Evolutionary conservation across 1,140 invertebrate species (phyloP).

Genomic region (Drosophila pachea): DNA sequence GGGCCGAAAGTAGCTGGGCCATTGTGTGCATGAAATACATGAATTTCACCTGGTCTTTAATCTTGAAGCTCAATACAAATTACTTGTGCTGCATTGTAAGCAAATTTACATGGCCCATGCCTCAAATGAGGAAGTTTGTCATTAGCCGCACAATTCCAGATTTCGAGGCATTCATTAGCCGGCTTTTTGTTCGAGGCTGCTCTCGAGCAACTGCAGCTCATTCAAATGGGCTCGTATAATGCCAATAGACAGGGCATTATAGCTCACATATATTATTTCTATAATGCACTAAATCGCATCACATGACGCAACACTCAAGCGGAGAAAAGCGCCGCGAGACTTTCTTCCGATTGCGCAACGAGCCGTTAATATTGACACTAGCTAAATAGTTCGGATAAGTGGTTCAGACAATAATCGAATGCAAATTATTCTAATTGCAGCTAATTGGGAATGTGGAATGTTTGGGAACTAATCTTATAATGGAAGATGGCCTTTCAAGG

Average conservation of each 20-base stretch:
- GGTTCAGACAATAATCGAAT: neutral
- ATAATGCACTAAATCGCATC: conserved; percentile 60
- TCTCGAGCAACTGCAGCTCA: conserved; percentile 35
- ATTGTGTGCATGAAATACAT: conserved; percentile 20
- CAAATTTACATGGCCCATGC: conserved; percentile 47
- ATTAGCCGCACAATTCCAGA: conserved; percentile 62
- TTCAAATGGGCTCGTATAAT: conserved; percentile 64
- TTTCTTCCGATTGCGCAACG: conserved; percentile 56
- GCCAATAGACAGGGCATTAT: conserved; percentile 42
- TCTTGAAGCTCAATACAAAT: conserved; percentile 34
- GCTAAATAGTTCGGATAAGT: too few species aligned
- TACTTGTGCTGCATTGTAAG: conserved; percentile 29
- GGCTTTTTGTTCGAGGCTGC: conserved; percentile 18
- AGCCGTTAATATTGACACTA: neutral
- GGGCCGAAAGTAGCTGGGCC: neutral
- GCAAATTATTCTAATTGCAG: too few species aligned
- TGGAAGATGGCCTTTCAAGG: too few species aligned
- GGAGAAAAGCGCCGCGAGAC: conserved; percentile 66
- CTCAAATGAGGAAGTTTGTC: conserved; percentile 71
- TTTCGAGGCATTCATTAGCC: conserved; percentile 53
- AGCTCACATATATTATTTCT: conserved; percentile 25
- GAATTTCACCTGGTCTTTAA: conserved; percentile 57
- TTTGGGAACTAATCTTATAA: too few species aligned
- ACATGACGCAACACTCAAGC: conserved; percentile 36
- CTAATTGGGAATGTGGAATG: too few species aligned